phyloP scores from a whole-genome alignment of 1,140 invertebrate species.

The Lepidurus packardi region DNA sequence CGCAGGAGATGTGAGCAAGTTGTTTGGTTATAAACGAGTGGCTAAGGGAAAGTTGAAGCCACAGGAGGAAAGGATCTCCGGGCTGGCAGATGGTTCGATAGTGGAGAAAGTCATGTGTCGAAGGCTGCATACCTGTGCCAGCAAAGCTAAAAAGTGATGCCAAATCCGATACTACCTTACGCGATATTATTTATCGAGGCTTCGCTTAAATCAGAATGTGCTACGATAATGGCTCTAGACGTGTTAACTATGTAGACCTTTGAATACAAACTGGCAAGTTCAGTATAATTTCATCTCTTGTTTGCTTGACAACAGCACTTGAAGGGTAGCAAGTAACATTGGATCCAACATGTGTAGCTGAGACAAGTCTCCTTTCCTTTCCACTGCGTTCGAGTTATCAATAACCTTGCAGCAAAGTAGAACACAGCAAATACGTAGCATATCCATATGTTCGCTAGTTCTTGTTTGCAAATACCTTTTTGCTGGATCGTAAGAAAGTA shows the following conservation, averaged over 20 bases:
- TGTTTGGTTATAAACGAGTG: background rate
- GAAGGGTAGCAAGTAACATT: background rate
- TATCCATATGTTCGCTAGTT: background rate
- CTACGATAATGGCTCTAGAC: background rate
- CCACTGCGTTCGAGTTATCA: background rate
- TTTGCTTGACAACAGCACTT: conserved; percentile 14
- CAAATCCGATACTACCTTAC: background rate
- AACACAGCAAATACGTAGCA: background rate
- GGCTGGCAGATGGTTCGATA: background rate
- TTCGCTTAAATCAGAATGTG: background rate
- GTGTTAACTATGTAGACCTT: background rate
- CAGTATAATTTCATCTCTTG: background rate
- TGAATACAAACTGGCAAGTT: background rate
- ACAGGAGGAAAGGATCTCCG: background rate
- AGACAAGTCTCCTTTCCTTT: background rate
- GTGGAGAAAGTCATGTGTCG: background rate
- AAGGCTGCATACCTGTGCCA: background rate
- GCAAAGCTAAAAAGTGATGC: background rate
- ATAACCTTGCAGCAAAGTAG: background rate
- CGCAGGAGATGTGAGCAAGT: background rate
- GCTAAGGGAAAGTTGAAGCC: background rate
- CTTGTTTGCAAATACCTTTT: background rate
- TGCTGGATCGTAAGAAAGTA: background rate
- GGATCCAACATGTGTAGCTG: background rate
- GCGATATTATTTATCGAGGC: background rate